A percentile compares a stretch with the other conserved stretches of the same genome.
phyloP scores from a whole-genome alignment of 2,113 vertebrate genomes.

The Pipra filicauda region DNA sequence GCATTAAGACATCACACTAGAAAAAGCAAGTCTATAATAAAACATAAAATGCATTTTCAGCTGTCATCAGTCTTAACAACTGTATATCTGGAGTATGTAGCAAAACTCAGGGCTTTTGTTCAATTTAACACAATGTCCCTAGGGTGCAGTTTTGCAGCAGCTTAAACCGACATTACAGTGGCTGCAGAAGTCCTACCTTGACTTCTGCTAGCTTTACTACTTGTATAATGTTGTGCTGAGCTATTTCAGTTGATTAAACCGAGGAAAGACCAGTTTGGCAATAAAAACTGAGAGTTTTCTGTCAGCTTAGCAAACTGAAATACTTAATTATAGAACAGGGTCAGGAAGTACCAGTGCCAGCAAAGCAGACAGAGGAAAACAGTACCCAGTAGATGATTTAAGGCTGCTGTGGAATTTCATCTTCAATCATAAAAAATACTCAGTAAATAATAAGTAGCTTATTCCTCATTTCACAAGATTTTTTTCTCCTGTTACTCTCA shows the following conservation, averaged over 20 bases:
- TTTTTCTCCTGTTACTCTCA: not conserved
- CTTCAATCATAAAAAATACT: not conserved
- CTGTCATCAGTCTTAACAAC: not conserved
- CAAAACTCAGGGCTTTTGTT: not conserved
- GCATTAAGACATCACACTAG: not conserved
- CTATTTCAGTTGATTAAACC: not conserved
- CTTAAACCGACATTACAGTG: not conserved
- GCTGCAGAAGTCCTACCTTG: not conserved
- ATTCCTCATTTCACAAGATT: not conserved
- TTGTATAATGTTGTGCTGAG: not conserved
- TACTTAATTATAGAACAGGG: not conserved
- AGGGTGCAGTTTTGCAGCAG: not conserved
- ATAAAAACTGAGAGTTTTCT: not conserved
- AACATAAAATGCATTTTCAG: not conserved
- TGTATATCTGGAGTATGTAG: accelerated
- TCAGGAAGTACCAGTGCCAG: not conserved
- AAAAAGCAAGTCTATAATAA: not conserved
- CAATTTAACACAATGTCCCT: not conserved
- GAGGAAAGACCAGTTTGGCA: not conserved
- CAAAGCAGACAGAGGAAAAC: not conserved
- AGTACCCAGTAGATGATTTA: not conserved
- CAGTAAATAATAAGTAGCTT: not conserved
- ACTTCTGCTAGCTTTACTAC: not conserved
- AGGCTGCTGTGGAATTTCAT: not conserved
- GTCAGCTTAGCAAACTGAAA: not conserved